Percentiles rank a stretch among this genome's conserved stretches.
phyloP scores from a whole-genome alignment of 2,888 invertebrate genomes.

The Lasioglossum marginatum region DNA sequence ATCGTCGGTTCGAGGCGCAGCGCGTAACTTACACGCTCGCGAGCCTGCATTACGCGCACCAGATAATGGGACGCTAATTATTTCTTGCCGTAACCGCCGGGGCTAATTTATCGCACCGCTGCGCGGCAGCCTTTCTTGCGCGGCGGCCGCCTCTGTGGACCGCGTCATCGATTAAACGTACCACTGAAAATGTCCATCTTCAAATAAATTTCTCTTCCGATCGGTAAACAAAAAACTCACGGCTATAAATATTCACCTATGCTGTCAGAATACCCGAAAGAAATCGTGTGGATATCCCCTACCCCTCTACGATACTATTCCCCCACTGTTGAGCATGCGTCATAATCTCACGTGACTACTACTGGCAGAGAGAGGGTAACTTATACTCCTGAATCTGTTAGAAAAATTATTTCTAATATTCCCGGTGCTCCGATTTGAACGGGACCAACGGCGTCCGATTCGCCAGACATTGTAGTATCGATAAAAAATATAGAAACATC shows the following conservation, averaged over 20 bases:
- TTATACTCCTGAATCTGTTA: too few species aligned
- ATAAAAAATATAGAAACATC: too few species aligned
- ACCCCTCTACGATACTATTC: too few species aligned
- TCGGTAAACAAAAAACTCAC: not conserved
- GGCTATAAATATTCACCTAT: not conserved
- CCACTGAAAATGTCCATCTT: not conserved
- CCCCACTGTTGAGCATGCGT: too few species aligned
- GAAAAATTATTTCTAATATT: not conserved
- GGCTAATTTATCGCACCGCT: slow-evolving; percentile 42
- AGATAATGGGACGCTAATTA: slow-evolving; percentile 58
- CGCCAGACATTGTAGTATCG: not conserved
- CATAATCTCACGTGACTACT: too few species aligned
- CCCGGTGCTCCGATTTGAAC: not conserved
- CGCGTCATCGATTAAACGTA: not conserved
- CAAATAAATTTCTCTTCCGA: not conserved
- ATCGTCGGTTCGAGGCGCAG: slow-evolving; percentile 29
- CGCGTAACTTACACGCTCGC: slow-evolving; percentile 48
- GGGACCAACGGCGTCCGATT: not conserved
- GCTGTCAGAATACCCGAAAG: not conserved
- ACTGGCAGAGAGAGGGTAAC: too few species aligned
- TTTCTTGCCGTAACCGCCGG: slow-evolving; percentile 33
- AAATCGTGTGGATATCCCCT: not conserved
- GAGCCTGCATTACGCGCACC: slow-evolving; percentile 49
- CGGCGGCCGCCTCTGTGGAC: not conserved
- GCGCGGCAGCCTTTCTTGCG: not conserved